These are phyloP conservation scores for Neosilurus hyrtlii DNA, from an alignment of 2,797 vertebrate genomes.

Conservation along the genomic window DNA sequence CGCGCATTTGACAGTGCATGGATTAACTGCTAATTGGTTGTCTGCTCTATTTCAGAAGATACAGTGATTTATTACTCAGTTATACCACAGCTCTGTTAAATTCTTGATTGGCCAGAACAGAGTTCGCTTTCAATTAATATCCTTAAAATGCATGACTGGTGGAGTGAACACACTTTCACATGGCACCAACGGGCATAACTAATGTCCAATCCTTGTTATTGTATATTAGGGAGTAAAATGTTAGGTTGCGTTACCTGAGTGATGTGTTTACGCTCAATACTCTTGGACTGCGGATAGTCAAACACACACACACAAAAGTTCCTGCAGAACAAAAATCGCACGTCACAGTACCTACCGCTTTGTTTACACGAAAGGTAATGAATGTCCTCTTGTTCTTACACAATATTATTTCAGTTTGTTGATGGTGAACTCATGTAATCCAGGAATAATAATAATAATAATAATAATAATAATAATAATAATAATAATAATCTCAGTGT, in stretches of 20 bases:
- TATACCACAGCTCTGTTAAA: background rate
- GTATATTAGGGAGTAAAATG: too few relatives aligned
- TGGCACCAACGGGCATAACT: too few relatives aligned
- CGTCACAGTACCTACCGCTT: too few relatives aligned
- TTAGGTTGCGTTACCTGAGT: too few relatives aligned
- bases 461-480: too few relatives aligned
- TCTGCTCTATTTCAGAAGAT: conserved; percentile 20
- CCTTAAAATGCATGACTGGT: background rate
- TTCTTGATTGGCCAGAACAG: background rate
- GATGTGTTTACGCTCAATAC: too few relatives aligned
- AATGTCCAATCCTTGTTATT: too few relatives aligned
- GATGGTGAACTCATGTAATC: background rate
- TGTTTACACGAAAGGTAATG: background rate
- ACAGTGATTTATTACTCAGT: background rate
- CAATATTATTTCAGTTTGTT: background rate
- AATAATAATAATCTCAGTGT: too few relatives aligned
- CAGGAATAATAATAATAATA: background rate
- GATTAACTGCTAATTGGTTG: conserved; percentile 31
- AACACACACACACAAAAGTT: too few relatives aligned
- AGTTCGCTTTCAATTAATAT: background rate
- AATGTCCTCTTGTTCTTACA: background rate
- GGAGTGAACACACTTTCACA: too few relatives aligned
- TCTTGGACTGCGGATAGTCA: too few relatives aligned
- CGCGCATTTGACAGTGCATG: background rate
- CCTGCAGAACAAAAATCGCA: too few relatives aligned